Evolutionary conservation across 2,888 invertebrate genomes (phyloP), one percentile per base, ranked within the genome.

Genomic region (Noctua janthe): DNA sequence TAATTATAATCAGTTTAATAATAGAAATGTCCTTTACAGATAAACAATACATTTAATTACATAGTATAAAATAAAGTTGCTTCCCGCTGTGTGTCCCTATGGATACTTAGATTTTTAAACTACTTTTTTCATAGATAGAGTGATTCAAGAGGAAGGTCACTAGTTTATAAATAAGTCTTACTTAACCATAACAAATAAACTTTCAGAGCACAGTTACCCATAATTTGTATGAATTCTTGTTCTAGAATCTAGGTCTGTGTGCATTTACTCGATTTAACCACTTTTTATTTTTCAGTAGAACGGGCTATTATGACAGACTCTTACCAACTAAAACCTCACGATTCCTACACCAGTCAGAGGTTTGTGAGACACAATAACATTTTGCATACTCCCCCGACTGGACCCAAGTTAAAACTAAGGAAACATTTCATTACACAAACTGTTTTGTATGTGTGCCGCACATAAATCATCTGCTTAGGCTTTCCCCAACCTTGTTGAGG

Each of bases 11-110:
- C 0, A 20, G 66, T 39, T 49, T 29, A 23, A 39, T 49, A 56
- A 82, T 81, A 39, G 13, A 66, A 81, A 47, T 23, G 23, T 56
- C 47, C 29, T 54, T 54, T 11, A 47, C 5, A 39, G 4, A 35
- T 35, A 35, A 29, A 29, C 29, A 29, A 29, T 29, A 29, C 29
- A 29, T 29, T 29, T 29, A 29, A 29, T 29, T 29, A 29, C 29
- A 29, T 29, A 29, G 29, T 29, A 29, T 29, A 29, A 29, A 29
- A 29, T 29, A 29, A 29, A 29, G 29, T 29, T 29, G 29, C 29
- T 29, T 29, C 29, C 29, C 29, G 29, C 29, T 29, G 29, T 29
- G 29, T 29, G 29, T 29, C 29, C 29, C 29, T 29, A 29, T 29
- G 29, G 0, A 29, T 29, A 29, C 29, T 29, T 29, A 29, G 29